Percentiles rank a stretch among this genome's conserved stretches.
phyloP scores from a whole-genome alignment of 64 coral and sea anemone genomes.

The Hydrozoanthus tunicans region DNA sequence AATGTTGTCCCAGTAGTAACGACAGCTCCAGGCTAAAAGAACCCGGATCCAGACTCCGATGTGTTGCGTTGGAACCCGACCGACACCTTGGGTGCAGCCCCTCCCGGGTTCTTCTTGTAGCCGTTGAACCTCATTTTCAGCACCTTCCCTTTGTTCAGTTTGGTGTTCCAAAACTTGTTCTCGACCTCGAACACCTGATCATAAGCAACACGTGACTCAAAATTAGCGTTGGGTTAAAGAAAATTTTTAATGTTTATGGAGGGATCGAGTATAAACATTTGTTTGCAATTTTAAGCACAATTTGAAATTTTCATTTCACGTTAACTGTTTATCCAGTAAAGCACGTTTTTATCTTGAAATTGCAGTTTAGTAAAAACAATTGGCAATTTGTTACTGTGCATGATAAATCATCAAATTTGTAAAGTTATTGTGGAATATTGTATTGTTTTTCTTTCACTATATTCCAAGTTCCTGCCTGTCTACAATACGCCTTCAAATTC shows the following conservation, averaged over 20 bases:
- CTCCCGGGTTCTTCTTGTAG: neutral
- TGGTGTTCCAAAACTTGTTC: constrained; percentile 29
- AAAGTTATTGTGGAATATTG: too few species aligned
- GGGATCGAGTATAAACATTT: too few species aligned
- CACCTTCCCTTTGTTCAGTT: neutral
- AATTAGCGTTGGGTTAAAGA: neutral
- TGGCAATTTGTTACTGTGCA: neutral
- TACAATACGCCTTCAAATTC: too few species aligned
- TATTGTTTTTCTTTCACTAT: neutral
- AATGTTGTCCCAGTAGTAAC: too few species aligned
- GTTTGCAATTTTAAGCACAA: too few species aligned
- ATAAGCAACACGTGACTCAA: neutral
- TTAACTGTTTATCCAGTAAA: too few species aligned
- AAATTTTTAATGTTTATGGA: neutral
- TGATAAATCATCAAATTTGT: too few species aligned
- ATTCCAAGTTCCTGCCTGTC: too few species aligned
- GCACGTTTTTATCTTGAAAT: too few species aligned
- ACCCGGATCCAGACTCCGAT: constrained; percentile 13
- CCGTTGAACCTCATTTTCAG: constrained; percentile 47
- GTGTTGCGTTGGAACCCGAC: constrained; percentile 43
- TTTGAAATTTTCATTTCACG: too few species aligned
- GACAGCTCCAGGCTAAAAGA: too few species aligned
- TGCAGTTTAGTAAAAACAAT: neutral
- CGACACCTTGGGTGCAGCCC: neutral
- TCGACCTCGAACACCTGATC: constrained; percentile 47